Conservation (phyloP, 92 coral and sea anemone species). For the Umimayanthus chanpuru region DNA sequence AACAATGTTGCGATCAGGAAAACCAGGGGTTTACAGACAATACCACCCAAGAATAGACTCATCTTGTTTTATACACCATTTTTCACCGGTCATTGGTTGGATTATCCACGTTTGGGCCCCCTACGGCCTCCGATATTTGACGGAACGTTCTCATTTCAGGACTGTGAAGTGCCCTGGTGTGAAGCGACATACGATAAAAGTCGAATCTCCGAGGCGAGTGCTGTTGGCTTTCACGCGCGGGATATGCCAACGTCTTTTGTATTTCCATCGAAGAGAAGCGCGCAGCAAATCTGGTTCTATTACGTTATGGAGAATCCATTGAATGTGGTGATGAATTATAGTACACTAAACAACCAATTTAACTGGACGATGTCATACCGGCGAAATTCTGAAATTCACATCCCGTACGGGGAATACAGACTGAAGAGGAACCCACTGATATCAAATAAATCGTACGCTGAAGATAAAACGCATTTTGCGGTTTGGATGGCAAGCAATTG, state of each 20-base stretch:
- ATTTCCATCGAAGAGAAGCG: slow-evolving; percentile 41
- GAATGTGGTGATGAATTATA: slow-evolving; percentile 36
- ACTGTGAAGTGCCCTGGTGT: slow-evolving; percentile 65
- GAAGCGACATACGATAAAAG: slow-evolving; percentile 61
- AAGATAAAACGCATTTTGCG: slow-evolving; percentile 56
- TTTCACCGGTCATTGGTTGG: slow-evolving; percentile 67
- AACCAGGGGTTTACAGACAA: slow-evolving; percentile 15
- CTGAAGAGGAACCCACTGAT: slow-evolving; percentile 5
- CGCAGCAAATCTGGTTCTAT: slow-evolving; percentile 81
- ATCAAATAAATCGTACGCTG: slow-evolving; percentile 30
- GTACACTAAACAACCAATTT: slow-evolving; percentile 50
- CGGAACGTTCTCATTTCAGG: slow-evolving; percentile 66
- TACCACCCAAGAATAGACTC: slow-evolving; percentile 45
- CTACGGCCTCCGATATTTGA: slow-evolving; percentile 48
- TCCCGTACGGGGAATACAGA: slow-evolving; percentile 70
- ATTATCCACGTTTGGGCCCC: slow-evolving; percentile 53
- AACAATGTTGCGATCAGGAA: slow-evolving; percentile 33
- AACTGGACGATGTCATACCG: slow-evolving; percentile 91
- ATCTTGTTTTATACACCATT: slow-evolving; percentile 69
- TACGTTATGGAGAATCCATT: slow-evolving; percentile 74
- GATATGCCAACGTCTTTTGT: slow-evolving; percentile 51
- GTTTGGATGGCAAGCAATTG: slow-evolving; percentile 91
- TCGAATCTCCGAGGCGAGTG: slow-evolving; percentile 63
- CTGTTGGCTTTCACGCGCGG: slow-evolving; percentile 81
- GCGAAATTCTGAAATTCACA: slow-evolving; percentile 67